phyloP scores from a whole-genome alignment of 2,888 invertebrate species.

The Tortrix viridana region DNA sequence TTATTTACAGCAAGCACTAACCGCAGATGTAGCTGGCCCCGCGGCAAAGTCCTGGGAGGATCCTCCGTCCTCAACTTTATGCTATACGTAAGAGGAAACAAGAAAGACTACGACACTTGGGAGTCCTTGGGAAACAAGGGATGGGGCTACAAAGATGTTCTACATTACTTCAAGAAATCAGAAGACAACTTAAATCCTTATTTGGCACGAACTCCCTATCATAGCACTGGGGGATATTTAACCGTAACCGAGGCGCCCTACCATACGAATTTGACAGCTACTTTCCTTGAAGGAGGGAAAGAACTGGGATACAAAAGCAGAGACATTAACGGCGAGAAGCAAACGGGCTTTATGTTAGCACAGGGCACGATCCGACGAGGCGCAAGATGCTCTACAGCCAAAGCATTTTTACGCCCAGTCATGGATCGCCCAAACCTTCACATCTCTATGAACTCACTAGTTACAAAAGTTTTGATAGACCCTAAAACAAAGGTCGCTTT shows the following conservation, averaged over 20 bases:
- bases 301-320: constrained; percentile 94
- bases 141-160: constrained; percentile 92
- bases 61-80: constrained; percentile 96
- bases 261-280: constrained; percentile 91
- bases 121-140: constrained; percentile 93
- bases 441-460: constrained; percentile 92
- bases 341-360: constrained; percentile 95
- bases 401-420: constrained; percentile 93
- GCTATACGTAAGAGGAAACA: constrained; percentile 95
- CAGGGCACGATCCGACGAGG: constrained; percentile 92
- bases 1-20: constrained; percentile 90
- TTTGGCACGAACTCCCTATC: constrained; percentile 90
- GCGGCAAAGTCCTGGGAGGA: constrained; percentile 96
- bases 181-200: constrained; percentile 96
- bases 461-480: constrained; percentile 89
- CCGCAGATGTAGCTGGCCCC: constrained; percentile 94
- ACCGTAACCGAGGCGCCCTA: constrained; percentile 95
- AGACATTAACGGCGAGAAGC: constrained; percentile 94
- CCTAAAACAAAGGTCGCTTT: constrained; percentile 90
- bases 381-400: constrained; percentile 93
- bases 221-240: constrained; percentile 91
- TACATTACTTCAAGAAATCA: constrained; percentile 95
- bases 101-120: constrained; percentile 95
- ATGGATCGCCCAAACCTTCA: constrained; percentile 92
- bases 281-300: constrained; percentile 92